Evolutionary conservation across 2,888 invertebrate species (phyloP).

Genomic region (Anoplius nigerrimus): DNA sequence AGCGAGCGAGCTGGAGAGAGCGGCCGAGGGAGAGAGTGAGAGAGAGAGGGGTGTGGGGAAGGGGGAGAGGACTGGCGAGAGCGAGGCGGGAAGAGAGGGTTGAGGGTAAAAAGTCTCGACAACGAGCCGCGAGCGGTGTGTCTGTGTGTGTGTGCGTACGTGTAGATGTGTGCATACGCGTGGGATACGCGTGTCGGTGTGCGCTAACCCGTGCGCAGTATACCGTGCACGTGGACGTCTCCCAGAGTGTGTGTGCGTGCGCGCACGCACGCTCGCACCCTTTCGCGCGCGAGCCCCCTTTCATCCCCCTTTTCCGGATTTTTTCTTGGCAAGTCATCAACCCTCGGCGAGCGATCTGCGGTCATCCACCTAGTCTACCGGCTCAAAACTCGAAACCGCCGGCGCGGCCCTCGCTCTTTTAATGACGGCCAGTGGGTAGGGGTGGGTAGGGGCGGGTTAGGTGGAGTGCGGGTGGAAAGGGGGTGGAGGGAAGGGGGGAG

Average conservation of each 20-base stretch:
- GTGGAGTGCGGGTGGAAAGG: neutral
- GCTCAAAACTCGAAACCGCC: conserved; percentile 53
- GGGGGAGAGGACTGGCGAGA: conserved; percentile 5
- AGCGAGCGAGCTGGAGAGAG: conserved; percentile 15
- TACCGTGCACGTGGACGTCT: neutral
- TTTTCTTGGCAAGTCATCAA: conserved; percentile 59
- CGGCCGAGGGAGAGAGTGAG: conserved; percentile 15
- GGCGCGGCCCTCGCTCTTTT: conserved; percentile 9
- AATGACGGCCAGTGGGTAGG: conserved; percentile 28
- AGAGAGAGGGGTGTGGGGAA: neutral
- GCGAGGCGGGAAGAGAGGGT: conserved; percentile 24
- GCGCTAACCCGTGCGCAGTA: conserved; percentile 27
- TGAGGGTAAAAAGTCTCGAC: too few relatives aligned
- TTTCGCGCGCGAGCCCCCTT: conserved; percentile 32
- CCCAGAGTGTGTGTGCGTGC: neutral
- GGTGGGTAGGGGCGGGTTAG: conserved; percentile 12
- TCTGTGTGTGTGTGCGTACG: conserved; percentile 3
- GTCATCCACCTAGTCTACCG: conserved; percentile 52
- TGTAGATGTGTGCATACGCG: conserved; percentile 10
- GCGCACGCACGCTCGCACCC: conserved; percentile 3
- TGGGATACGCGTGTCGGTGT: too few relatives aligned
- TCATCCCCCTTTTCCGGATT: conserved; percentile 50
- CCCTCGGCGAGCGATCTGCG: conserved; percentile 48
- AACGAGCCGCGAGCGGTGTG: neutral
- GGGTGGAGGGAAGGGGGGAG: neutral